These are phyloP conservation scores for Cyrtonyx montezumae DNA, from an alignment of 2,113 vertebrate species.

Conservation along the genomic window DNA sequence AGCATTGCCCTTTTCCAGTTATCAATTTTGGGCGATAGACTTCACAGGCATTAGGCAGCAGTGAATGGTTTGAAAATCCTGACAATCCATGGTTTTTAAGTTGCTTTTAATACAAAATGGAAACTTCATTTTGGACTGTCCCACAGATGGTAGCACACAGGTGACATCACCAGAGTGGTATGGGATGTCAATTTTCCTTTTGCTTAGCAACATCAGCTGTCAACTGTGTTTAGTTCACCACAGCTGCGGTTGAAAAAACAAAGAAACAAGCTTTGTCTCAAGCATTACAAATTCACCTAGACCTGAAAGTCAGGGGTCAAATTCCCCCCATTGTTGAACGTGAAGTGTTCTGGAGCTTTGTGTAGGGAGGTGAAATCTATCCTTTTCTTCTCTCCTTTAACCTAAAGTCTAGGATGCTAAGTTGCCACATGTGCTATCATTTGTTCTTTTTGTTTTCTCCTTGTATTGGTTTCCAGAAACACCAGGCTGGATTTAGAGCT, in stretches of 20 bases:
- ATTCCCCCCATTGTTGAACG: neutral
- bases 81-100: neutral
- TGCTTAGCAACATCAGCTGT: neutral
- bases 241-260: neutral
- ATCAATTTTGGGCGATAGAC: neutral
- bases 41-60: neutral
- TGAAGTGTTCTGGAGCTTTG: neutral
- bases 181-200: neutral
- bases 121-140: neutral
- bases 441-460: neutral
- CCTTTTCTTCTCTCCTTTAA: neutral
- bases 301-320: neutral
- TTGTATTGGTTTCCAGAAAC: neutral
- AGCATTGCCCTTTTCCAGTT: neutral
- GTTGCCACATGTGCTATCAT: neutral
- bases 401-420: neutral
- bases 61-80: neutral
- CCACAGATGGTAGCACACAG: neutral
- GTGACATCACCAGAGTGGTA: neutral
- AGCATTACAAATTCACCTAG: neutral
- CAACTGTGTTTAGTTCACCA: neutral
- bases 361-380: neutral
- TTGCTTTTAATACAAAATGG: neutral
- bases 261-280: neutral
- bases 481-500: neutral